These are phyloP conservation scores for Hypotaenidia okinawae DNA, from an alignment of 2,797 vertebrate genomes.

Conservation along the genomic window DNA sequence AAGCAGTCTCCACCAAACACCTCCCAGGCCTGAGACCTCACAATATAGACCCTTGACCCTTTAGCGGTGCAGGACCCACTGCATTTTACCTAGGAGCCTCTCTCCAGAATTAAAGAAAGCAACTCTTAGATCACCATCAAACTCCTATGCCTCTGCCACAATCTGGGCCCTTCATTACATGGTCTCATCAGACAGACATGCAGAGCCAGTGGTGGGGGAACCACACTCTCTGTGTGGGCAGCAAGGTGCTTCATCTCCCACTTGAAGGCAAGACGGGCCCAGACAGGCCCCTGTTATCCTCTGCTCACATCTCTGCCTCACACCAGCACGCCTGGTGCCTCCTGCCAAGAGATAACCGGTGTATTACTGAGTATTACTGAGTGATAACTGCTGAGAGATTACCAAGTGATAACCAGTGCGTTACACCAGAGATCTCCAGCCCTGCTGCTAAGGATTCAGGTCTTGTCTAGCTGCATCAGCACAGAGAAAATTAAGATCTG, in stretches of 20 bases:
- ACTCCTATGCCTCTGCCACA: fast-evolving
- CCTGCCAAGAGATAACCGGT: not conserved
- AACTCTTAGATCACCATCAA: not conserved
- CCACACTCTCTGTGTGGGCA: not conserved
- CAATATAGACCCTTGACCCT: not conserved
- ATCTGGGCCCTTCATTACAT: fast-evolving
- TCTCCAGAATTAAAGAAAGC: not conserved
- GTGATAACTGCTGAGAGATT: not conserved
- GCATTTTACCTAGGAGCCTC: not conserved
- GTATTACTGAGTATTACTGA: not conserved
- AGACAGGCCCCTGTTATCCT: constrained; percentile 12
- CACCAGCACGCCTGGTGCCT: not conserved
- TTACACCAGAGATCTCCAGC: not conserved
- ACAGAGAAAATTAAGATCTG: not conserved
- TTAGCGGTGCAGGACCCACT: not conserved
- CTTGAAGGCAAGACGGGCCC: not conserved
- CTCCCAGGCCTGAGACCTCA: not conserved
- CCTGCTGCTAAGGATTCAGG: not conserved
- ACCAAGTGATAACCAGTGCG: not conserved
- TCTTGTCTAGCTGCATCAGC: constrained; percentile 37
- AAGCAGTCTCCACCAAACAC: not conserved
- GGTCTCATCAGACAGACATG: not conserved
- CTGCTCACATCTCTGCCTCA: not conserved
- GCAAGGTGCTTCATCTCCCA: not conserved
- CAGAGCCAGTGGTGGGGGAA: not conserved